A percentile compares a stretch with the other conserved stretches of the same genome.
Conservation (phyloP, 1,140 invertebrate genomes). For the Sarcophaga peregrina region DNA sequence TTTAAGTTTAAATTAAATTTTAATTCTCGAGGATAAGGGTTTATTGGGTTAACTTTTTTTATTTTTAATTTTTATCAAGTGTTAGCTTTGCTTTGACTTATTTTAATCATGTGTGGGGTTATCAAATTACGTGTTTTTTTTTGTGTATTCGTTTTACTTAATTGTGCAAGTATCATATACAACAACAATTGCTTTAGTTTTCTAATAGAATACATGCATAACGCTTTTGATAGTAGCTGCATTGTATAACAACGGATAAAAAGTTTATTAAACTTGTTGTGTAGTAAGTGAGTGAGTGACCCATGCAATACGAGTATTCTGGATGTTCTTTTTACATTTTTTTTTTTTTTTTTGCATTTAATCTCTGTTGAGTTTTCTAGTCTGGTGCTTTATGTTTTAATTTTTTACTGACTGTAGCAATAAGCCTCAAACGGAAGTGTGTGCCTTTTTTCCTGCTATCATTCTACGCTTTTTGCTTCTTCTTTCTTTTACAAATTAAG, state of each 20-base stretch:
- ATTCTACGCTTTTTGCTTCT: background rate
- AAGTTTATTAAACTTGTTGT: conserved; percentile 20
- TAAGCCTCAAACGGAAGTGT: background rate
- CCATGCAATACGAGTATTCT: background rate
- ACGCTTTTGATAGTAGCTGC: background rate
- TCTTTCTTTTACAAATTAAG: background rate
- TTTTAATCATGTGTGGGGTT: no score
- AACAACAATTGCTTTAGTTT: no score
- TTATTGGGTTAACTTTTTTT: no score
- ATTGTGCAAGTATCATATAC: no score
- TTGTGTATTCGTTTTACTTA: no score
- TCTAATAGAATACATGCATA: no score
- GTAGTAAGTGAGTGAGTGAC: background rate
- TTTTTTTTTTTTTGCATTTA: conserved; percentile 18
- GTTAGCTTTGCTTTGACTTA: no score
- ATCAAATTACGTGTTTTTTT: no score
- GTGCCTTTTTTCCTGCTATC: background rate
- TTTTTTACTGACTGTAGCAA: background rate
- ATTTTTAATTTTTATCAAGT: no score
- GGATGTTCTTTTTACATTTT: background rate
- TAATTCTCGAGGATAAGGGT: no score
- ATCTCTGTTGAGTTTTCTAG: background rate
- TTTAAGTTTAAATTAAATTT: no score
- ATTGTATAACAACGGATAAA: background rate
- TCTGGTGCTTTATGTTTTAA: background rate